Evolutionary conservation across 2,797 vertebrate genomes (phyloP).

Genomic region (Anolis apletophallus): DNA sequence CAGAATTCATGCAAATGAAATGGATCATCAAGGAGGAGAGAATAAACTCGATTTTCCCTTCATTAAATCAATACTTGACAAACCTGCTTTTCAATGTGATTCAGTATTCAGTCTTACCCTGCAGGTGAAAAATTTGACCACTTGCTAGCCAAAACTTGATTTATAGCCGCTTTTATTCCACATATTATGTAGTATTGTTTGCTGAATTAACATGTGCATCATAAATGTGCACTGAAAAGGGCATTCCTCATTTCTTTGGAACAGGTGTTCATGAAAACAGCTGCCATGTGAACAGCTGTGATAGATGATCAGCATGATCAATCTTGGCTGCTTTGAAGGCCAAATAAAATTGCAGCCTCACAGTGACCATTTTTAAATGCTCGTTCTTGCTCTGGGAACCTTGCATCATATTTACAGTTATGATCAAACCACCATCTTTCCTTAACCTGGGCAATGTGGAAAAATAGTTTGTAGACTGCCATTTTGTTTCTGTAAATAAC

Average conservation of each 20-base stretch:
- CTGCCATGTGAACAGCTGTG: neutral
- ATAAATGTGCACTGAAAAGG: neutral
- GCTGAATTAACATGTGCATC: neutral
- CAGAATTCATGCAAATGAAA: constrained; percentile 19
- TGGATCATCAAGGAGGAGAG: constrained; percentile 19
- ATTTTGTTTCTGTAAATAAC: neutral
- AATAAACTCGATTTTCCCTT: constrained; percentile 37
- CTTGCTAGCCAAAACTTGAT: neutral
- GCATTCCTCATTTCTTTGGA: neutral
- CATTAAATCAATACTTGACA: constrained; percentile 36
- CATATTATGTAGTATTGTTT: neutral
- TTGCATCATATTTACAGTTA: neutral
- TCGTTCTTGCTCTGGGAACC: neutral
- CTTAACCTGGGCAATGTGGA: neutral
- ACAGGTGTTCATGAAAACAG: neutral
- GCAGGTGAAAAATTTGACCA: constrained; percentile 32
- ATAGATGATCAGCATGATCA: neutral
- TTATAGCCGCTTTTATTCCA: neutral
- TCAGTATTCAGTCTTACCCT: constrained; percentile 5
- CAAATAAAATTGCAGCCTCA: neutral
- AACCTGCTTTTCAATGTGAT: constrained; percentile 36
- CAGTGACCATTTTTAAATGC: neutral
- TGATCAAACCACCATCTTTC: neutral
- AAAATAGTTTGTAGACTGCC: neutral
- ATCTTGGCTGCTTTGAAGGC: neutral